Conservation (phyloP, 1,140 invertebrate genomes). For the Cephus cinctus region DNA sequence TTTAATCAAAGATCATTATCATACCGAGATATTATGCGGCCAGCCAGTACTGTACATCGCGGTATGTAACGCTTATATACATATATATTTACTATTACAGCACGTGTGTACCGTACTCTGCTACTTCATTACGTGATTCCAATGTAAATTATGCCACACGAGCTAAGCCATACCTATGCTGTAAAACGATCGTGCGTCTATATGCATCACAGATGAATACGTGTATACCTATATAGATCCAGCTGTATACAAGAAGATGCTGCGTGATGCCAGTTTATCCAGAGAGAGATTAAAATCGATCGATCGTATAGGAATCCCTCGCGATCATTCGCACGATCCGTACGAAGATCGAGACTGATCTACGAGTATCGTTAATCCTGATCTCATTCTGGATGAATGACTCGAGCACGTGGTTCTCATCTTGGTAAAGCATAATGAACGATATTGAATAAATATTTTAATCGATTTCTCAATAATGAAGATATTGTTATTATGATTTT, state of each 20-base stretch:
- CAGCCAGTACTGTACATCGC: slow-evolving; percentile 4
- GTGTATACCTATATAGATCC: too few relatives aligned
- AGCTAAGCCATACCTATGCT: too few relatives aligned
- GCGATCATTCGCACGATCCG: neutral
- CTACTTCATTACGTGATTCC: slow-evolving; percentile 29
- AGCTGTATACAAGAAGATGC: neutral
- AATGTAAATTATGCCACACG: slow-evolving; percentile 29
- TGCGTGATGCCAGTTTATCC: neutral
- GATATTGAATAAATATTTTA: too few relatives aligned
- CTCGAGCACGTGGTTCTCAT: too few relatives aligned
- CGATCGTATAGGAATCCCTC: neutral
- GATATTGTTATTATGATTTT: too few relatives aligned
- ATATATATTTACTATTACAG: slow-evolving; percentile 37
- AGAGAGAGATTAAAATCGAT: neutral
- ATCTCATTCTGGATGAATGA: too few relatives aligned
- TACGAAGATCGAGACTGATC: neutral
- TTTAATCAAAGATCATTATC: slow-evolving; percentile 25
- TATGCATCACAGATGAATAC: too few relatives aligned
- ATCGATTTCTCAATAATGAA: too few relatives aligned
- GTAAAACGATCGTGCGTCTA: too few relatives aligned
- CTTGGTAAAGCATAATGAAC: too few relatives aligned
- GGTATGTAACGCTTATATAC: slow-evolving; percentile 8
- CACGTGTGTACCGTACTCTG: slow-evolving; percentile 31
- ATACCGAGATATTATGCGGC: slow-evolving; percentile 12
- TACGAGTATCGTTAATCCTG: neutral